Evolutionary conservation across 2,113 vertebrate species (phyloP).

Genomic region (Cisticola juncidis): DNA sequence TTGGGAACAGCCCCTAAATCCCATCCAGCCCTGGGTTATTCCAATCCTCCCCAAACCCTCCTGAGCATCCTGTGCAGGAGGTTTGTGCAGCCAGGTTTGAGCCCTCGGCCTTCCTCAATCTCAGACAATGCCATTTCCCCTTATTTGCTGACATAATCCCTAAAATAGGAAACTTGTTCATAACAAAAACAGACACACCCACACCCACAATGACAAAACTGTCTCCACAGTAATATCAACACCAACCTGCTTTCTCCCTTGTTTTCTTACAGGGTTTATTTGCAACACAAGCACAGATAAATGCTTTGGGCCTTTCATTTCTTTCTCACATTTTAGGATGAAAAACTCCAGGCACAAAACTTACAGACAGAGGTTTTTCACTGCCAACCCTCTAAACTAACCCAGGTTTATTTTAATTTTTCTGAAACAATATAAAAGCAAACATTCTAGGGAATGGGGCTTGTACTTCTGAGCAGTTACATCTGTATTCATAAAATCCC

Average conservation of each 20-base stretch:
- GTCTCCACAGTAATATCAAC: neutral
- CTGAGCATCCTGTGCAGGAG: neutral
- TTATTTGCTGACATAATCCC: neutral
- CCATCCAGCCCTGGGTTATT: fast-evolving
- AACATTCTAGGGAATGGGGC: neutral
- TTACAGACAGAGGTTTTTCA: neutral
- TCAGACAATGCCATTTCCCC: neutral
- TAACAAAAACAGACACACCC: neutral
- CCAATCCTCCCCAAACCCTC: fast-evolving
- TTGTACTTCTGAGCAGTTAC: neutral
- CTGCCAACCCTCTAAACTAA: neutral
- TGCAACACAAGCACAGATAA: neutral
- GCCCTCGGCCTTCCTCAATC: neutral
- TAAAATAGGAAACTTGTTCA: neutral
- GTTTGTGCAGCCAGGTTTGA: neutral
- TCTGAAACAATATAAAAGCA: neutral
- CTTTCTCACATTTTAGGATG: neutral
- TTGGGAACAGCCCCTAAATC: fast-evolving
- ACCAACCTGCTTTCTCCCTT: neutral
- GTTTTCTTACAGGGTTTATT: neutral
- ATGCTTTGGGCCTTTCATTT: neutral
- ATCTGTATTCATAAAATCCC: neutral
- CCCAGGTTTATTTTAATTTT: neutral
- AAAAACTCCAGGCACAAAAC: neutral
- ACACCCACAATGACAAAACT: neutral